Base-by-base conservation (phyloP, 2,113 vertebrate species). In the Todiramphus saurophagus region DNA sequence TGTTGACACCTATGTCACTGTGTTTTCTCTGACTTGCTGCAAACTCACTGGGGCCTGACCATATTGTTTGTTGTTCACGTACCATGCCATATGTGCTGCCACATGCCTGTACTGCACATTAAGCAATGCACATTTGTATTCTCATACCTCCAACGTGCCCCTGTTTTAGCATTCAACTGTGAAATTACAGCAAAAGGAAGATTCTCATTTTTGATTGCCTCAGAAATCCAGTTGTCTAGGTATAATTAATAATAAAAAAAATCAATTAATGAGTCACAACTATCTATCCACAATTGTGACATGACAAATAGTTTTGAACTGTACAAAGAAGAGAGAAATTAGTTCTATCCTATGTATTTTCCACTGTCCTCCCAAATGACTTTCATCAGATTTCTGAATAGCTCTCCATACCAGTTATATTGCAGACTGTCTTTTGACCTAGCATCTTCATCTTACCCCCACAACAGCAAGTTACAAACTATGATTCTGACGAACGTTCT, bases 1-100 rank as follows among this genome's bases (percentile, higher is more conserved):
- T 83, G n/a, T 79, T 90, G 67, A 80, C 83, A 80, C 72, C 83
- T 68, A n/a, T 41, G 51, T 37, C 37, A 37, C 37, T 79, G 72
- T 83, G 55, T 90, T 95, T 90, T 60, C 89, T 83, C 35, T 66
- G 89, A 64, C 68, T 83, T 92, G 41, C 76, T 74, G 59, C 76
- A 89, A 30, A 81, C 50, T 89, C 73, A 39, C 1, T 53, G n/a
- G n/a, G 73, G 33, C 79, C 59, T 37, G 35, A 73, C 44, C 64
- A 31, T 31, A 44, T 55, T 89, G 68, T 76, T 77, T 89, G 58
- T 20, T 86, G 73, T 33, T 68, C 72, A 43, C 1, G 0, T 44
- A n/a, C 48, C 20, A 4, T 76, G 86, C 91, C 50, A 12, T 62
- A 58, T 66, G 85, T 85, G 81, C 56, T 87, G 73, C 83, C 81